Evolutionary conservation across 92 coral and sea anemone species (phyloP), one percentile per base, ranked within the genome.

Genomic region (Diadumene lineata): DNA sequence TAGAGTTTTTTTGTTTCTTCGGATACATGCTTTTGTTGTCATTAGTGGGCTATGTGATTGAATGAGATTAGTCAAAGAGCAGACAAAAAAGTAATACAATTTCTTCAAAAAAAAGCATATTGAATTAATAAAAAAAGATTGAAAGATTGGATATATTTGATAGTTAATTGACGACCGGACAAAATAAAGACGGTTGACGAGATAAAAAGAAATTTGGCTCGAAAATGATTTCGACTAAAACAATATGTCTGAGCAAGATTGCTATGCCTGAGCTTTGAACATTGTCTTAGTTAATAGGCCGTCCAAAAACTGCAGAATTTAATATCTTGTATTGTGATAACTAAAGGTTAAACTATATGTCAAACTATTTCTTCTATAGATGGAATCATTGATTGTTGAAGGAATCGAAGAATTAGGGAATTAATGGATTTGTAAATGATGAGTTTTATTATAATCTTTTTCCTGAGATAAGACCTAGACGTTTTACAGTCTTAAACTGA

Each of bases 91-190:
- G n/a, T n/a, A n/a, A n/a, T n/a, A n/a, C n/a, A n/a, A n/a, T n/a
- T n/a, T n/a, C n/a, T n/a, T n/a, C n/a, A n/a, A n/a, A n/a, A n/a
- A n/a, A n/a, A n/a, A n/a, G n/a, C n/a, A n/a, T n/a, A n/a, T n/a
- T n/a, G n/a, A n/a, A n/a, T n/a, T n/a, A n/a, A 38, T 38, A 4
- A 4, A 38, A 38, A 13, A 13, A 13, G 48, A 38, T 4, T 4
- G 13, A 38, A 38, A 6, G 13, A 7, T 58, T 22, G 22, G 1
- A 22, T 19, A 13, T 29, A 30, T 28, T 28, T 62, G 17, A 62
- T 62, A 62, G 68, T 62, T 62, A 28, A 62, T 62, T 62, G 29
- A 62, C n/a, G 68, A 30, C 68, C 68, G 68, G 68, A 62, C 31
- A 7, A 31, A 30, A 4, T 4, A 28, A 62, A 28, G 38, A 62